Evolutionary conservation across 1,140 invertebrate genomes (phyloP).

Genomic region (Ceratitis capitata): DNA sequence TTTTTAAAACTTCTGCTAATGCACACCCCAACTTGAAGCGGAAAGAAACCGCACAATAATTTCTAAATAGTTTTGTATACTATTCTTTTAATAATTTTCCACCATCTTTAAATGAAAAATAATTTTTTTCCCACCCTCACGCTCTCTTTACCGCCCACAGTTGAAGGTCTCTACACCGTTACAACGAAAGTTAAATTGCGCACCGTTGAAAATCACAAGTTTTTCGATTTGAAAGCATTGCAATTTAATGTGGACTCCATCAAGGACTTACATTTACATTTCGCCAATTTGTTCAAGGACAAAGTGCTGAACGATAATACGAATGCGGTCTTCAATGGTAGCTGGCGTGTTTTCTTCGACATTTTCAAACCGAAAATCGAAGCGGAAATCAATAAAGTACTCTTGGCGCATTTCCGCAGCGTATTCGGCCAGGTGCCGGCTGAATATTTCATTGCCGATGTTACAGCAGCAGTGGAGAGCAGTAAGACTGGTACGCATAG

Average conservation of each 20-base stretch:
- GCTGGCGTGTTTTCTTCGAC: slow-evolving; percentile 24
- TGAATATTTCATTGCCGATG: slow-evolving; percentile 8
- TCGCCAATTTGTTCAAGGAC: slow-evolving; percentile 28
- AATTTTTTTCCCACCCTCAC: too few species aligned
- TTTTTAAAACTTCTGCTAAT: neutral
- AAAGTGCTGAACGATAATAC: slow-evolving; percentile 24
- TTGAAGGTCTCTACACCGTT: slow-evolving; percentile 14
- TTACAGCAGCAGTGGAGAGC: slow-evolving; percentile 38
- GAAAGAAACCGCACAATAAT: too few species aligned
- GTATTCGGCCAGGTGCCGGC: slow-evolving; percentile 17
- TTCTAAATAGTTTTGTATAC: too few species aligned
- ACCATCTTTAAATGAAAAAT: too few species aligned
- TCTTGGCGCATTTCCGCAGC: slow-evolving; percentile 33
- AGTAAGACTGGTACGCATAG: too few species aligned
- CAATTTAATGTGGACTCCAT: slow-evolving; percentile 17
- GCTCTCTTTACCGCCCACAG: neutral
- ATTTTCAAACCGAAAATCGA: slow-evolving; percentile 34
- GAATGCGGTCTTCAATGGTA: slow-evolving; percentile 1
- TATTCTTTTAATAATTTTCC: too few species aligned
- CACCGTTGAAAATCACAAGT: neutral
- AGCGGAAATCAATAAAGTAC: slow-evolving; percentile 35
- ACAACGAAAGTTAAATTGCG: neutral
- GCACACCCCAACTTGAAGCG: neutral
- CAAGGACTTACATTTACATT: slow-evolving; percentile 17
- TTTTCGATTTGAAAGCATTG: slow-evolving; percentile 24